Base-by-base conservation (phyloP, 53 echinoderm and acorn worm genomes). In the Stichopus horrens region DNA sequence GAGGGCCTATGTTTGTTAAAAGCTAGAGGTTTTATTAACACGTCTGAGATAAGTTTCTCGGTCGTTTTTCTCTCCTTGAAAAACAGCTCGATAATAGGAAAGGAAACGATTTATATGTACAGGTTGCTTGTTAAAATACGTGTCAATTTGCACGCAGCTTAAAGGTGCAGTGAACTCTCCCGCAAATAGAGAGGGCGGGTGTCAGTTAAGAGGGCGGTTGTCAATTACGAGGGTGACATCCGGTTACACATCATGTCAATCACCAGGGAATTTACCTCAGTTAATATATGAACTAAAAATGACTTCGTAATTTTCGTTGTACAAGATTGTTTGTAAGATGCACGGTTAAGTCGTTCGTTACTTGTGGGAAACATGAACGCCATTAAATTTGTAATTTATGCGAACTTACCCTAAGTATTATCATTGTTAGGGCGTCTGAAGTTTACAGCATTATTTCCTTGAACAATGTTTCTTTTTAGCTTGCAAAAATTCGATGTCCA, bases 161-260 rank as follows among this genome's bases (percentile, higher is more conserved):
- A 79, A 79, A 79, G 79, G 79, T 79, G 79, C 79, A 79, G 79
- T 79, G 79, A 79, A 79, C 79, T 53, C 53, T 54, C 54, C 18
- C 18, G 52, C 52, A 54, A 79, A 79, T 79, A 79, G 55, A 79
- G 79, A 79, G 79, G 79, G 79, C 79, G 79, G 79, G 79, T 55
- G 53, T 14, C 79, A 79, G 16, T 79, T 79, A 79, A 18, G 16
- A 79, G 19, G 79, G 79, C 79, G 79, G 79, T 52, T 55, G 53
- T 14, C 79, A 79, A 55, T 79, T 79, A 79, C 37, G 37, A 18
- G 16, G 53, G 19, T 19, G 79, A 9, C 79, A 79, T 79, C 79
- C 79, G 55, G 79, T n/a, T 51, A 8, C 5, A 19, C 79, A 63
- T 79, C 79, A 63, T 79, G 79, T 79, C 79, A 79, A 79, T 79